Evolutionary conservation across 2,888 invertebrate species (phyloP).

Genomic region (Barypeithes pellucidus): DNA sequence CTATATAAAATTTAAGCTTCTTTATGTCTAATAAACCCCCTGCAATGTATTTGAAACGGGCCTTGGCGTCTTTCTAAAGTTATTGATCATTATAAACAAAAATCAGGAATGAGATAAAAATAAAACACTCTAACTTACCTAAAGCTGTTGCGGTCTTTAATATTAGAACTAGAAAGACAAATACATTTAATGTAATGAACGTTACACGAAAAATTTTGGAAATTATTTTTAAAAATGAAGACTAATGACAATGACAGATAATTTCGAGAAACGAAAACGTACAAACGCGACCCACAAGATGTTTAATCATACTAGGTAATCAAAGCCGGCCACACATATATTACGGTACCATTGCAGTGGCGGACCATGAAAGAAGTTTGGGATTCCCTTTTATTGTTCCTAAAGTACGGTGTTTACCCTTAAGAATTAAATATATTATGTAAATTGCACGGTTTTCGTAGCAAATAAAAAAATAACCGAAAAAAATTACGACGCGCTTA

Average conservation of each 20-base stretch:
- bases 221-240: not conserved
- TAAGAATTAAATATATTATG: too few species aligned
- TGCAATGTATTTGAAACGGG: too few species aligned
- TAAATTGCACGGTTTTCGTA: too few species aligned
- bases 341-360: too few species aligned
- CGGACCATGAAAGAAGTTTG: too few species aligned
- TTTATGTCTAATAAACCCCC: too few species aligned
- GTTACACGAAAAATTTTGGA: slow-evolving; percentile 12
- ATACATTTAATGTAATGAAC: not conserved
- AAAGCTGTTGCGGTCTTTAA: not conserved
- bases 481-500: too few species aligned
- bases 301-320: not conserved
- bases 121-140: not conserved
- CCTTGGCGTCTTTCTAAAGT: too few species aligned
- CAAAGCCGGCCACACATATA: not conserved
- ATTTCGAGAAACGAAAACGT: not conserved
- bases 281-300: not conserved
- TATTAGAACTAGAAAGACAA: not conserved
- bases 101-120: not conserved
- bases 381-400: too few species aligned
- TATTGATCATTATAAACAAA: not conserved
- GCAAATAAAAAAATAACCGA: too few species aligned
- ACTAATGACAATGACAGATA: slow-evolving; percentile 8
- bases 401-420: too few species aligned
- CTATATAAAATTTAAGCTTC: too few species aligned